Evolutionary conservation across 2,888 invertebrate species (phyloP).

Genomic region (Himalopsyche anomala): DNA sequence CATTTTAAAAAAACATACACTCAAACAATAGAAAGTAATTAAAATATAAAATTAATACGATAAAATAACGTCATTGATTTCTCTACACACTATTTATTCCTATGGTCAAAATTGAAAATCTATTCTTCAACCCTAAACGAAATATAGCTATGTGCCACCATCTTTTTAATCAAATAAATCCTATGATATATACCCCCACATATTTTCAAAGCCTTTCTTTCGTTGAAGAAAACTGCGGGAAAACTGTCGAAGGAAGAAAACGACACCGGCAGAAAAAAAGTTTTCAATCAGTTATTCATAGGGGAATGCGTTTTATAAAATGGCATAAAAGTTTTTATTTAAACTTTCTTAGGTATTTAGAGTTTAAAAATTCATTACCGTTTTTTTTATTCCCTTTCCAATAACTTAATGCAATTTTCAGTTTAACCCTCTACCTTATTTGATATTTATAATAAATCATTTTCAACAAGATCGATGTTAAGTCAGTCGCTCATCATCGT

Average conservation of each 20-base stretch:
- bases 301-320: constrained; percentile 34
- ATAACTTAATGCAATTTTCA: no score
- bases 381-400: no score
- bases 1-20: no score
- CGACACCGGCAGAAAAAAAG: constrained; percentile 50
- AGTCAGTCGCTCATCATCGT: no score
- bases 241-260: constrained; percentile 50
- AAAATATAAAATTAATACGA: no score
- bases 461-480: no score
- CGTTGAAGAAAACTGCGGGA: constrained; percentile 43
- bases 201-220: constrained; percentile 37
- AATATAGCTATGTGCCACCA: constrained; percentile 39
- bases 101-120: background rate
- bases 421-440: no score
- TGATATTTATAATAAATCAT: no score
- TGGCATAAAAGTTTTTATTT: background rate
- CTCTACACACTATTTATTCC: no score
- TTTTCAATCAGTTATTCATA: constrained; percentile 52
- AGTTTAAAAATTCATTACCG: background rate
- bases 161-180: constrained; percentile 65
- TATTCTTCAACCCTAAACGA: constrained; percentile 1
- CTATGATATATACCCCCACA: constrained; percentile 61
- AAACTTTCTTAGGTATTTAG: background rate
- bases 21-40: no score
- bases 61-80: no score